Percentiles rank a stretch among this genome's conserved stretches.
phyloP scores from a whole-genome alignment of 2,113 vertebrate genomes.

The Notothenia rossii region DNA sequence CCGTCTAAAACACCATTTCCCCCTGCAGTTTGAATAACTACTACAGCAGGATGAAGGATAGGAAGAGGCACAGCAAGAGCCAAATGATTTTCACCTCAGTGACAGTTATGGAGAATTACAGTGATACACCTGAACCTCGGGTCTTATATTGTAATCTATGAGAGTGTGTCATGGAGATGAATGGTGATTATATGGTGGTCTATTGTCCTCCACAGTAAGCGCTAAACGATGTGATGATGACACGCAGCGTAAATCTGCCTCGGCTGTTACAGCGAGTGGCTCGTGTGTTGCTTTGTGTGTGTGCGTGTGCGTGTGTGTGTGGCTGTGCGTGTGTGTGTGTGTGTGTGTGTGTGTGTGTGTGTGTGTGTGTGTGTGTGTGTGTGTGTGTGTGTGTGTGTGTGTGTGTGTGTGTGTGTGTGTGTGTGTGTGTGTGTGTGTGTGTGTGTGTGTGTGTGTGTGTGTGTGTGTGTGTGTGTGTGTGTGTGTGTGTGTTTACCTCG shows the following conservation, averaged over 20 bases:
- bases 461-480: conserved; percentile 19
- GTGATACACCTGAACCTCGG: conserved; percentile 57
- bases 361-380: conserved; percentile 30
- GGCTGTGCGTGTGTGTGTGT: conserved; percentile 27
- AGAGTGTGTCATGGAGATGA: conserved; percentile 59
- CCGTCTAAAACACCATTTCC: conserved; percentile 8
- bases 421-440: conserved; percentile 26
- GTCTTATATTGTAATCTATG: conserved; percentile 57
- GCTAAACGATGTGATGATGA: conserved; percentile 73
- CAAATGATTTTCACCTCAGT: conserved; percentile 54
- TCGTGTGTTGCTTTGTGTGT: conserved; percentile 17
- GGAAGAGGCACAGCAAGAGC: conserved; percentile 28
- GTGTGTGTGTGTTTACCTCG: conserved; percentile 53
- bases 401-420: conserved; percentile 35
- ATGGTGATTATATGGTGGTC: conserved; percentile 65
- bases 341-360: conserved; percentile 32
- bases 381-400: conserved; percentile 30
- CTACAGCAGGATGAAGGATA: conserved; percentile 23
- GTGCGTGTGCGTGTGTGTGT: conserved; percentile 42
- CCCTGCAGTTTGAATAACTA: conserved; percentile 25
- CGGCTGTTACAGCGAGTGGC: conserved; percentile 4
- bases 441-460: conserved; percentile 34
- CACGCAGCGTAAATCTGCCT: conserved; percentile 63
- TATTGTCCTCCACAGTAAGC: conserved; percentile 57
- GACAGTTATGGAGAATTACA: conserved; percentile 70